Conservation (phyloP, 2,888 invertebrate genomes). For the Heterodera filipjevi region DNA sequence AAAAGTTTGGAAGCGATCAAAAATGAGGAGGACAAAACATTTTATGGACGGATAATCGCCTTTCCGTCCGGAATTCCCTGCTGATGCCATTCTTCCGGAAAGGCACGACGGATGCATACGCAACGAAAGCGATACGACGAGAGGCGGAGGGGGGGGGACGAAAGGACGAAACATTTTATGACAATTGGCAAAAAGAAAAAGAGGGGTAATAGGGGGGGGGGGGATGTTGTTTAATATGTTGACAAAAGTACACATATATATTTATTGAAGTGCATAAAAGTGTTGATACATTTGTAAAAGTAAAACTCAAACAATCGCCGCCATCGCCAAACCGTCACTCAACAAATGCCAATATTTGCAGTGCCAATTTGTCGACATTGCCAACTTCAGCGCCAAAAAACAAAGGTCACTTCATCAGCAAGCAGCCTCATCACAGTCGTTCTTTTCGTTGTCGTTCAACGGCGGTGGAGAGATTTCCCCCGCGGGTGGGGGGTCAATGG, state of each 20-base stretch:
- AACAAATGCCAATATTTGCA: conserved; percentile 11
- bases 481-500: conserved; percentile 2
- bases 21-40: not conserved
- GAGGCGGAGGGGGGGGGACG: too few relatives aligned
- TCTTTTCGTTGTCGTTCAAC: not conserved
- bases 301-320: not conserved
- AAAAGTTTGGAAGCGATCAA: conserved; percentile 1
- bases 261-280: not conserved
- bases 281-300: not conserved
- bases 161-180: not conserved
- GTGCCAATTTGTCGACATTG: conserved; percentile 8
- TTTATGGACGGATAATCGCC: not conserved
- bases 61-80: not conserved
- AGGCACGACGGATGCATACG: not conserved
- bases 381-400: not conserved
- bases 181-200: not conserved
- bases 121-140: not conserved
- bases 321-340: not conserved
- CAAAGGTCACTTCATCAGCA: not conserved
- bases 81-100: not conserved
- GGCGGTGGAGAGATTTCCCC: not conserved
- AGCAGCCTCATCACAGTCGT: not conserved
- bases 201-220: too few relatives aligned
- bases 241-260: too few relatives aligned
- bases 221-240: not conserved